phyloP scores from a whole-genome alignment of 2,113 vertebrate genomes.

The Scomber scombrus region DNA sequence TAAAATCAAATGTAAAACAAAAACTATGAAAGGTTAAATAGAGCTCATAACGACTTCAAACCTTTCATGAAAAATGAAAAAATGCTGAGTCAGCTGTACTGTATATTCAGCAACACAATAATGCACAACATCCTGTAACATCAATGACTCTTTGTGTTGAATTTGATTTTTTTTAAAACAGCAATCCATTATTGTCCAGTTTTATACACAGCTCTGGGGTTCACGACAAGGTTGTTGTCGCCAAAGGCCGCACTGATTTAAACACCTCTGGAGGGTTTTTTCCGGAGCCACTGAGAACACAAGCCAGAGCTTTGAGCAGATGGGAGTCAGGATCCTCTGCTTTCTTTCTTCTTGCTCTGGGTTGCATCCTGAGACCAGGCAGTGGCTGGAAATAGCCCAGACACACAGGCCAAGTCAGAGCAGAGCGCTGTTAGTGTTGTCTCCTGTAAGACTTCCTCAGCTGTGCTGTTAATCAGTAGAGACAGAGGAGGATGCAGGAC shows the following conservation, averaged over 20 bases:
- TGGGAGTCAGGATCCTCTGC: conserved; percentile 54
- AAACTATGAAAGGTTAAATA: background rate
- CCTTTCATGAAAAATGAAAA: conserved; percentile 14
- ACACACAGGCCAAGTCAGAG: conserved; percentile 57
- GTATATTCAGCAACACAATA: conserved; percentile 11
- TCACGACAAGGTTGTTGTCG: conserved; percentile 57
- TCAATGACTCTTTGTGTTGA: conserved; percentile 59
- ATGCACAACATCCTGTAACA: conserved; percentile 40
- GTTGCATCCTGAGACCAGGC: conserved; percentile 64
- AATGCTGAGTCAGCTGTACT: conserved; percentile 48
- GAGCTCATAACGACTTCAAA: background rate
- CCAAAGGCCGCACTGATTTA: conserved; percentile 28
- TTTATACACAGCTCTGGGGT: conserved; percentile 59
- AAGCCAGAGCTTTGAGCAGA: conserved; percentile 34
- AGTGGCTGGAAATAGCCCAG: conserved; percentile 75
- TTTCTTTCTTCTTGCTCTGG: conserved; percentile 50
- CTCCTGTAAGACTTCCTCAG: conserved; percentile 65
- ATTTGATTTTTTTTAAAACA: conserved; percentile 49
- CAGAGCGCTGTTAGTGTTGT: conserved; percentile 39
- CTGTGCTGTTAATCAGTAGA: conserved; percentile 62
- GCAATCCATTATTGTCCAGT: conserved; percentile 38
- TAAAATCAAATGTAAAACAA: background rate
- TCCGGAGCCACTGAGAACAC: conserved; percentile 52
- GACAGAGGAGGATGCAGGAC: conserved; percentile 55
- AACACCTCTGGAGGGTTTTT: conserved; percentile 56